phyloP scores from a whole-genome alignment of 2,113 vertebrate species.

The Carassius gibelio region DNA sequence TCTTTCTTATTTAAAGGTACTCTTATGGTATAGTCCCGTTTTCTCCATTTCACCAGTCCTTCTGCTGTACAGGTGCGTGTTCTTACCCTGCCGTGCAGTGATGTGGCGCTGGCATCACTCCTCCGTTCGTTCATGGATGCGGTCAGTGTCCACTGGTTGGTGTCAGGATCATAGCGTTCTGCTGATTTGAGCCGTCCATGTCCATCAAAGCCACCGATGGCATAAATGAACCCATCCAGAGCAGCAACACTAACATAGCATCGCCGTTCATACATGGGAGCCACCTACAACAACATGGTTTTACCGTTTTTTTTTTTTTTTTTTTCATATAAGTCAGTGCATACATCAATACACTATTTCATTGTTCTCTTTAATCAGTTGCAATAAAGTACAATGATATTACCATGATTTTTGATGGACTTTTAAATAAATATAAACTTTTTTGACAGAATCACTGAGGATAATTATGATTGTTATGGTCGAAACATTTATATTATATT shows the following conservation, averaged over 20 bases:
- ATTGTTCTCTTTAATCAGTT: neutral
- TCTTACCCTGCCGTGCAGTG: constrained; percentile 77
- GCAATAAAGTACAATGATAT: neutral
- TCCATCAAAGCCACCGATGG: constrained; percentile 84
- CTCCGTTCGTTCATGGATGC: constrained; percentile 80
- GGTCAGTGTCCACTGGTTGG: constrained; percentile 82
- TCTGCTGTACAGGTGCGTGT: neutral
- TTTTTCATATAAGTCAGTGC: too few species aligned
- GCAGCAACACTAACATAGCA: constrained; percentile 81
- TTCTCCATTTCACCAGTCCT: neutral
- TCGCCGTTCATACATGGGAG: constrained; percentile 81
- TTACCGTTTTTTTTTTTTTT: too few species aligned
- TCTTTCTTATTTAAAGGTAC: neutral
- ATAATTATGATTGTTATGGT: neutral
- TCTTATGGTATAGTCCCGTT: neutral
- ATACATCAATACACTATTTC: neutral
- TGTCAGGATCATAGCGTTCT: constrained; percentile 77
- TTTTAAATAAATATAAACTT: neutral
- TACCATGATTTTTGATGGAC: neutral
- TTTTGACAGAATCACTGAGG: neutral
- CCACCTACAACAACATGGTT: constrained; percentile 64
- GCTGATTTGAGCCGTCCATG: constrained; percentile 77
- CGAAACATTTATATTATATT: too few species aligned
- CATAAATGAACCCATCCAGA: constrained; percentile 77
- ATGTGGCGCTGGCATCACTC: constrained; percentile 79